phyloP scores from a whole-genome alignment of 2,888 invertebrate species.

The Lycocerus yunnanus region DNA sequence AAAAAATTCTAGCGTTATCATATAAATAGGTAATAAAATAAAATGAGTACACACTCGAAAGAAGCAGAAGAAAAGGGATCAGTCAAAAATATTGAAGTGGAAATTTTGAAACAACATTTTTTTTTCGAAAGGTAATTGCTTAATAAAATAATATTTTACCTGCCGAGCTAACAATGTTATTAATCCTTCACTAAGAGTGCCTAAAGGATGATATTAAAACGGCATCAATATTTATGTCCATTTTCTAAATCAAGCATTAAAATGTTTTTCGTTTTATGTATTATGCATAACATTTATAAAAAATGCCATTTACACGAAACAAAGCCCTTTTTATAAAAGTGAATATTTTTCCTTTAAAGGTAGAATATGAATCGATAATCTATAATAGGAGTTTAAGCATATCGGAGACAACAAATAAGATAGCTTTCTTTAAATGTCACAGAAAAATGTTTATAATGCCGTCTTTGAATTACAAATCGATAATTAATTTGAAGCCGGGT shows the following conservation, averaged over 20 bases:
- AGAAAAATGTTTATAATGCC: background rate
- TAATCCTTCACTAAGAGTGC: background rate
- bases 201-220: background rate
- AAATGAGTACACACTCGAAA: background rate
- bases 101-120: background rate
- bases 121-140: background rate
- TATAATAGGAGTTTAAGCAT: background rate
- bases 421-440: background rate
- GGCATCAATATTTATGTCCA: background rate
- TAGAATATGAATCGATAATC: background rate
- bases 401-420: background rate
- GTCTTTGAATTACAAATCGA: background rate
- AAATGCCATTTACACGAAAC: conserved; percentile 1
- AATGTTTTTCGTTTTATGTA: background rate
- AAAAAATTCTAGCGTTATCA: background rate
- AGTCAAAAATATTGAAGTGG: background rate
- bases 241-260: background rate
- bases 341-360: background rate
- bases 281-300: conserved; percentile 1
- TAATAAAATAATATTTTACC: background rate
- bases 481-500: background rate
- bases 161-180: background rate
- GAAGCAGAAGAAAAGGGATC: background rate
- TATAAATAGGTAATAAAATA: background rate
- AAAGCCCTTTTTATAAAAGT: background rate